Evolutionary conservation across 2,797 vertebrate species (phyloP).

Genomic region (Catamblyrhynchus diadema): DNA sequence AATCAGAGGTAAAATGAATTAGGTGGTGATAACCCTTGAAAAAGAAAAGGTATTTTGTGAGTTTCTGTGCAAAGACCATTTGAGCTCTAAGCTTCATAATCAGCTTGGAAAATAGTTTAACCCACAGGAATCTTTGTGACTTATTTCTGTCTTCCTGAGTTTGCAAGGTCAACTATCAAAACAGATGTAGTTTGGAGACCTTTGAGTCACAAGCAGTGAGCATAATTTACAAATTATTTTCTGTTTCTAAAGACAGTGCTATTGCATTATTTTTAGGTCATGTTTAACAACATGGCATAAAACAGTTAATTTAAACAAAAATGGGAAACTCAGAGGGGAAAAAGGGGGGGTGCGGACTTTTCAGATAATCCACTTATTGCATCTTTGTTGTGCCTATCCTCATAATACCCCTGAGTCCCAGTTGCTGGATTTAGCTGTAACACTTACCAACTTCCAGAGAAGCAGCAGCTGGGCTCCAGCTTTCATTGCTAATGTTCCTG

Average conservation of each 20-base stretch:
- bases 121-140: constrained; percentile 36
- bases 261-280: not conserved
- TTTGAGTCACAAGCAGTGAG: not conserved
- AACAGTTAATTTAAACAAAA: constrained; percentile 44
- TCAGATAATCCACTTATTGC: constrained; percentile 41
- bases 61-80: constrained; percentile 40
- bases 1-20: constrained; percentile 41
- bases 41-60: constrained; percentile 56
- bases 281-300: not conserved
- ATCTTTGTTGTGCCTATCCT: constrained; percentile 51
- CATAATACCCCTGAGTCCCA: constrained; percentile 15
- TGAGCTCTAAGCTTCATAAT: constrained; percentile 51
- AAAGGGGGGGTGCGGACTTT: not conserved
- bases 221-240: not conserved
- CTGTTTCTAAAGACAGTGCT: not conserved
- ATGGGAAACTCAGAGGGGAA: not conserved
- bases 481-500: not conserved
- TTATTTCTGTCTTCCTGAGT: constrained; percentile 13
- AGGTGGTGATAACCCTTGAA: constrained; percentile 19
- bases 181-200: not conserved
- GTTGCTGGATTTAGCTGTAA: constrained; percentile 22
- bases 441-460: constrained; percentile 29
- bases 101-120: constrained; percentile 63
- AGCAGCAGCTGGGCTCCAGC: not conserved
- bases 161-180: constrained; percentile 30